Conservation (phyloP, 1,140 invertebrate species). For the Drosophila persimilis region DNA sequence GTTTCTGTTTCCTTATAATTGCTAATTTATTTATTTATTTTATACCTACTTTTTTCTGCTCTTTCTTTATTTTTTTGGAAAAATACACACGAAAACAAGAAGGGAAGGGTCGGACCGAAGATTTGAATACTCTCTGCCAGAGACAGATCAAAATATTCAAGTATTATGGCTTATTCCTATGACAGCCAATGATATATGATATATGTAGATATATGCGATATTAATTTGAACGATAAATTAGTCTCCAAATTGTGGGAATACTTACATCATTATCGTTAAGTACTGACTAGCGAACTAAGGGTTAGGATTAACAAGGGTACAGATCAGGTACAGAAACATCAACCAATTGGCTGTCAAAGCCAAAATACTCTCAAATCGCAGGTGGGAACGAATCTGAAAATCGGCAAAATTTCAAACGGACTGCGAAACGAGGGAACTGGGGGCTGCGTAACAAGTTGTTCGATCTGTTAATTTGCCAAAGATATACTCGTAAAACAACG, state of each 20-base stretch:
- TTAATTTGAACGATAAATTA: no score
- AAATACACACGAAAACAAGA: conserved; percentile 31
- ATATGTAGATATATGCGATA: no score
- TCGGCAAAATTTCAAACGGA: conserved; percentile 47
- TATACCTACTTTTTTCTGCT: conserved; percentile 49
- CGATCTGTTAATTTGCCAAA: conserved; percentile 67
- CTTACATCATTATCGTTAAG: no score
- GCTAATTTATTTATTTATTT: conserved; percentile 76
- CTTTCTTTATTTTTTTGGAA: conserved; percentile 58
- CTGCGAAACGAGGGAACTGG: conserved; percentile 20
- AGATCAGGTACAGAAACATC: no score
- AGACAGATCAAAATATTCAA: no score
- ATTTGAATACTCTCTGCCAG: no score
- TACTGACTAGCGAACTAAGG: no score
- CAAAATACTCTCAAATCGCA: conserved; percentile 8
- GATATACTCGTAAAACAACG: conserved; percentile 23
- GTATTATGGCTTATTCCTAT: no score
- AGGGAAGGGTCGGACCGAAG: no score
- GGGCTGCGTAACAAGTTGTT: conserved; percentile 55
- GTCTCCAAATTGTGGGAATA: no score
- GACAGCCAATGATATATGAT: no score
- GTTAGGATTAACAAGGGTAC: no score
- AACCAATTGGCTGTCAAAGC: neutral
- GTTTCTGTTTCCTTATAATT: conserved; percentile 70
- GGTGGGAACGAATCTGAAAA: neutral